Conservation (phyloP, 2,113 vertebrate genomes). For the Xiphorhynchus elegans region DNA sequence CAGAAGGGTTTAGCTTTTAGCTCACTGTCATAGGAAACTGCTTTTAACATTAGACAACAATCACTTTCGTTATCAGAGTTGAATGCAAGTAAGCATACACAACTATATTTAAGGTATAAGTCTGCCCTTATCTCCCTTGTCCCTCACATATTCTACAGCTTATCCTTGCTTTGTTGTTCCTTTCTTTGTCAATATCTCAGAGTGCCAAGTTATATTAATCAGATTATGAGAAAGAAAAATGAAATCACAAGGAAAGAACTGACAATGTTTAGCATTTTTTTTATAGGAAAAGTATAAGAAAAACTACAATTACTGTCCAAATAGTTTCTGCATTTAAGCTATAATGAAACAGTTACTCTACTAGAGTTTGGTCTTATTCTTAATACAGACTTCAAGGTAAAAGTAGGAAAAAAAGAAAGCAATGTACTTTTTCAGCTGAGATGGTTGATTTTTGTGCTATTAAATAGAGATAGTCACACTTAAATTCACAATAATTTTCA, state of each 20-base stretch:
- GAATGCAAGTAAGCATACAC: background rate
- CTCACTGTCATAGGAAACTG: constrained; percentile 22
- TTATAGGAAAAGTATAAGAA: background rate
- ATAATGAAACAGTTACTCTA: background rate
- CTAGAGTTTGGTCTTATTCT: background rate
- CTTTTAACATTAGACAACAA: constrained; percentile 35
- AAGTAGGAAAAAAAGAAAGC: background rate
- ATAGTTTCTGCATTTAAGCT: constrained; percentile 11
- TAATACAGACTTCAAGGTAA: background rate
- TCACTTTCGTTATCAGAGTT: constrained; percentile 6
- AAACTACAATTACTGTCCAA: background rate
- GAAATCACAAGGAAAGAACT: background rate
- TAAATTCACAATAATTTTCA: background rate
- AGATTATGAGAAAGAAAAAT: constrained; percentile 10
- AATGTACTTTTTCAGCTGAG: background rate
- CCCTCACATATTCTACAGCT: background rate
- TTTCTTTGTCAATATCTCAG: background rate
- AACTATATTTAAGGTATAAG: constrained; percentile 9
- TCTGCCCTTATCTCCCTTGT: background rate
- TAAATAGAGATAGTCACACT: background rate
- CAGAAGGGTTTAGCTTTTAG: constrained; percentile 36
- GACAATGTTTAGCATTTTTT: background rate
- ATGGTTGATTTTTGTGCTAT: background rate
- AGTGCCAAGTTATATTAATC: background rate
- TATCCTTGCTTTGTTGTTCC: background rate